A percentile compares a stretch with the other conserved stretches of the same genome.
phyloP scores from a whole-genome alignment of 1,140 invertebrate species.

The Bombus cullumanus region DNA sequence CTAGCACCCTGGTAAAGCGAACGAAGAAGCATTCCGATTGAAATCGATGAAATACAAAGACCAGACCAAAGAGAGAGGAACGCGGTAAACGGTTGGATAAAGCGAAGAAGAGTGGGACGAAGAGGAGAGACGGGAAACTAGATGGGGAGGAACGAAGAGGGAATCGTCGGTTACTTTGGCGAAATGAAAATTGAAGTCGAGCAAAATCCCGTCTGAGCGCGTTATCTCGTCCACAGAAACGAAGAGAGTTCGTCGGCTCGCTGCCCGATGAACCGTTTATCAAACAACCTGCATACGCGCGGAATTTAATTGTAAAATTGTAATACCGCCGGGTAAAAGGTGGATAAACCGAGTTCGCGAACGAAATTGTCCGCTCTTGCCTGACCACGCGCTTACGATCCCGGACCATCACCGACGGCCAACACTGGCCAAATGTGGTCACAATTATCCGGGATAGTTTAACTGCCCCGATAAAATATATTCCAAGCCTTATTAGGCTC shows the following conservation, averaged over 20 bases:
- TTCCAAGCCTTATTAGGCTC: not conserved
- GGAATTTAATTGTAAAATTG: conserved; percentile 34
- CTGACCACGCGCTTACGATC: conserved; percentile 3
- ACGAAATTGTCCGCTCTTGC: not conserved
- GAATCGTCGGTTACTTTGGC: conserved; percentile 15
- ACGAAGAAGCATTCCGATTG: conserved; percentile 29
- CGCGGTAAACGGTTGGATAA: no score
- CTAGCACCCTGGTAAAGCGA: conserved; percentile 10
- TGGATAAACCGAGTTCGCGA: not conserved
- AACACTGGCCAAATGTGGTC: not conserved
- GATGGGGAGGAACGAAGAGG: not conserved
- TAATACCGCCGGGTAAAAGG: not conserved
- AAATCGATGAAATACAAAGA: conserved; percentile 28
- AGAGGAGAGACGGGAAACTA: not conserved
- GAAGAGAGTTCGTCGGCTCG: not conserved
- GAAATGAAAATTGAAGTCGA: conserved; percentile 47
- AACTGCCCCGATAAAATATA: not conserved
- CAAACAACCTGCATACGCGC: not conserved
- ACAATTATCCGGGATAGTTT: conserved; percentile 19
- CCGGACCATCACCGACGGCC: not conserved
- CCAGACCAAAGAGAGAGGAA: not conserved
- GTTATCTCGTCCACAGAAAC: not conserved
- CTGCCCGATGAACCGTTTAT: conserved; percentile 19
- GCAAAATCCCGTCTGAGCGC: conserved; percentile 21
- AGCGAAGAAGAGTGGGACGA: not conserved